Percentiles rank a stretch among this genome's conserved stretches.
phyloP scores from a whole-genome alignment of 2,888 invertebrate species.

The Cephus spinipes region DNA sequence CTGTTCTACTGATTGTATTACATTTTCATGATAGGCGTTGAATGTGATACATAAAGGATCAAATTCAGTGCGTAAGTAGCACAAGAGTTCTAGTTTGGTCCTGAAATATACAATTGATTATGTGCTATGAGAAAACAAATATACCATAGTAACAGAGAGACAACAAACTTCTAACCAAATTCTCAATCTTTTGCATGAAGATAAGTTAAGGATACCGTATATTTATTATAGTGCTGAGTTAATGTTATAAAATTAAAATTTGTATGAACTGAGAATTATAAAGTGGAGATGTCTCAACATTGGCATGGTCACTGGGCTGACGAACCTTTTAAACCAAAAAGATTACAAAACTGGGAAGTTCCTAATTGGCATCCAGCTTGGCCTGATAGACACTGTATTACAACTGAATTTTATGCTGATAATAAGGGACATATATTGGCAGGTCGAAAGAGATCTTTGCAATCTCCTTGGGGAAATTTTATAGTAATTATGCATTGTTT shows the following conservation, averaged over 20 bases:
- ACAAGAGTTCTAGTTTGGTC: constrained; percentile 78
- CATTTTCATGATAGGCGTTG: constrained; percentile 77
- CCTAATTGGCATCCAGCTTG: constrained; percentile 50
- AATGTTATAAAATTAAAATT: too few relatives aligned
- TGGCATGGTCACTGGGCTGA: constrained; percentile 53
- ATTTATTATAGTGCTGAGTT: too few relatives aligned
- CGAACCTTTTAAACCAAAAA: constrained; percentile 41
- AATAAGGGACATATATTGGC: constrained; percentile 43
- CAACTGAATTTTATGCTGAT: constrained; percentile 44
- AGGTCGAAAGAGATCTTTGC: constrained; percentile 30
- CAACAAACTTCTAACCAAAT: constrained; percentile 4
- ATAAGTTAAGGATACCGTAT: too few relatives aligned
- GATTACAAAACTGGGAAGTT: constrained; percentile 53
- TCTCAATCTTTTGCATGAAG: too few relatives aligned
- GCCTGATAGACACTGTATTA: constrained; percentile 45
- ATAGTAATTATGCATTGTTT: constrained; percentile 36
- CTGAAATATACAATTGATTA: constrained; percentile 66
- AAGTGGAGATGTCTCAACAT: constrained; percentile 46
- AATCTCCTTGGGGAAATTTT: constrained; percentile 42
- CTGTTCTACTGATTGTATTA: constrained; percentile 85
- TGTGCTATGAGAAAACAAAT: constrained; percentile 10
- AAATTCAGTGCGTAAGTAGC: constrained; percentile 87
- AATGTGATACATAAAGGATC: constrained; percentile 88
- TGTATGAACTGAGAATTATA: too few relatives aligned
- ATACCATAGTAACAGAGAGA: constrained; percentile 26